These are phyloP conservation scores for Cryptomyrus ogoouensis DNA, from an alignment of 2,113 vertebrate genomes.

Conservation along the genomic window DNA sequence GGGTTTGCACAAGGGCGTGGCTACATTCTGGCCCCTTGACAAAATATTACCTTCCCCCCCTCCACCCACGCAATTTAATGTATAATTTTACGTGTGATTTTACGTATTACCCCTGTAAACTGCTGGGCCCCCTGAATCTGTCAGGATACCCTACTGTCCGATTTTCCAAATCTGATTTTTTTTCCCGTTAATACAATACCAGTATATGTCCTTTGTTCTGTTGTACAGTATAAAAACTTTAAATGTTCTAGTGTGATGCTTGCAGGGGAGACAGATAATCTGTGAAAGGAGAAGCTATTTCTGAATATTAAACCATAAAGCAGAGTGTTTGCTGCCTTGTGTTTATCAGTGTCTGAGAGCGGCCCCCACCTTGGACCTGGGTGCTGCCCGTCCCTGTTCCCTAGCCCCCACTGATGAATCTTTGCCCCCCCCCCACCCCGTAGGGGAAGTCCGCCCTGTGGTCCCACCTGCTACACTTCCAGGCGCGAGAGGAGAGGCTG, in stretches of 20 bases:
- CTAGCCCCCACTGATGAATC: neutral
- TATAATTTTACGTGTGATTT: neutral
- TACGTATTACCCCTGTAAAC: neutral
- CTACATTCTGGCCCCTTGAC: neutral
- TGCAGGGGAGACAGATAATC: neutral
- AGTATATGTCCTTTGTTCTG: neutral
- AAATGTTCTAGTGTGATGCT: neutral
- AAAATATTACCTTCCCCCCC: neutral
- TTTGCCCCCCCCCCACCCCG: constrained; percentile 23
- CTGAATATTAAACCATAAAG: neutral
- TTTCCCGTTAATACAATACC: neutral
- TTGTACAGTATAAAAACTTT: neutral
- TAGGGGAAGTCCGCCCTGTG: constrained; percentile 94
- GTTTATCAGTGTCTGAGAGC: neutral
- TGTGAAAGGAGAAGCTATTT: neutral
- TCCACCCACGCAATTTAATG: neutral
- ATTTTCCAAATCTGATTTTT: neutral
- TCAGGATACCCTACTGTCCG: neutral
- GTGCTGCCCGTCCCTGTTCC: neutral
- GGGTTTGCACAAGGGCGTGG: neutral
- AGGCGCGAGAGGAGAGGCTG: constrained; percentile 78
- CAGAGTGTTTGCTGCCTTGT: neutral
- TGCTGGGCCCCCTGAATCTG: neutral
- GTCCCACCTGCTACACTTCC: constrained; percentile 93
- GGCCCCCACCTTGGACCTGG: too few relatives aligned